phyloP scores from a whole-genome alignment of 92 coral and sea anemone species.

The Actinernus sp. region DNA sequence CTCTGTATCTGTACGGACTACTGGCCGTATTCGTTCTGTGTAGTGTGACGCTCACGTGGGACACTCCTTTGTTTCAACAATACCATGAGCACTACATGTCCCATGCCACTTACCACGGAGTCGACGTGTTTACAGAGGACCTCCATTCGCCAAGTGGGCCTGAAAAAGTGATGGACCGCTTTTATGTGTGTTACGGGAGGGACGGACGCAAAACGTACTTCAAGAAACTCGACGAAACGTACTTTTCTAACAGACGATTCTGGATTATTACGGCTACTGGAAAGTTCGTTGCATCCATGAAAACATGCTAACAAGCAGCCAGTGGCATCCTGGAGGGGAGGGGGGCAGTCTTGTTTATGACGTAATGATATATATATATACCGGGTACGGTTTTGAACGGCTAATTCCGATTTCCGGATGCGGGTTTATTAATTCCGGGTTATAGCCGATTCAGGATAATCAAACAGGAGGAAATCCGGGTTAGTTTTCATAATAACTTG shows the following conservation, averaged over 20 bases:
- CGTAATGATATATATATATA: too few relatives aligned
- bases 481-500: too few relatives aligned
- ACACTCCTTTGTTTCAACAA: conserved; percentile 91
- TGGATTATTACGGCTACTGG: conserved; percentile 96
- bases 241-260: conserved; percentile 92
- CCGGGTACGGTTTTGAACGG: too few relatives aligned
- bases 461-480: too few relatives aligned
- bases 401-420: too few relatives aligned
- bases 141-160: conserved; percentile 92
- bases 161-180: conserved; percentile 95
- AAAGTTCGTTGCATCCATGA: conserved; percentile 95
- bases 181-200: conserved; percentile 92
- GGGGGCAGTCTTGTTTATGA: too few relatives aligned
- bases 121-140: conserved; percentile 95
- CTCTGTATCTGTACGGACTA: conserved; percentile 78
- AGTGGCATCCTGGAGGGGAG: background rate
- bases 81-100: conserved; percentile 95
- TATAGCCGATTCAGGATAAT: too few relatives aligned
- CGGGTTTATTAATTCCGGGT: too few relatives aligned
- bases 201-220: conserved; percentile 97
- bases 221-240: conserved; percentile 89
- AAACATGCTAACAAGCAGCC: conserved; percentile 79
- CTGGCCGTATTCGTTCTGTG: conserved; percentile 92
- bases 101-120: conserved; percentile 90
- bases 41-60: conserved; percentile 98